Evolutionary conservation across 2,113 vertebrate genomes (phyloP).

Genomic region (Crocuta crocuta): DNA sequence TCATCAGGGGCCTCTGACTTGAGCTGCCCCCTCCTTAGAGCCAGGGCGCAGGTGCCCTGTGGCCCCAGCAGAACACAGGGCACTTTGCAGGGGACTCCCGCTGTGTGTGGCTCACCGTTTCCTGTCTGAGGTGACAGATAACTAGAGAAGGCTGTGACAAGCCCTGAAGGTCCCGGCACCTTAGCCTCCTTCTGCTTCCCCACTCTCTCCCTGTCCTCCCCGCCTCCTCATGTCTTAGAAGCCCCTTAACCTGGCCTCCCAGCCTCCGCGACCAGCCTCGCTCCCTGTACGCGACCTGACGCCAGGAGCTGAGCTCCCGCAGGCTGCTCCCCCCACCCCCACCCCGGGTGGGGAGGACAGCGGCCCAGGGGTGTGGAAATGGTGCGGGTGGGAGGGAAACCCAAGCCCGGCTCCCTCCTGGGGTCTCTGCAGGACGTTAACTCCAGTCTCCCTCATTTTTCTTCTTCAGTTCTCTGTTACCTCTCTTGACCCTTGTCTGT

Average conservation of each 20-base stretch:
- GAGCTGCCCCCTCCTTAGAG: neutral
- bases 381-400: neutral
- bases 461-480: neutral
- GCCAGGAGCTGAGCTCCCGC: neutral
- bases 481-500: neutral
- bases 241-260: neutral
- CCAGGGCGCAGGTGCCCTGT: fast-evolving
- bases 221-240: too few species aligned
- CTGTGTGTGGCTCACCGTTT: neutral
- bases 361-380: fast-evolving
- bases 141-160: too few species aligned
- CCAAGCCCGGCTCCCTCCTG: fast-evolving
- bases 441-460: too few species aligned
- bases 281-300: too few species aligned
- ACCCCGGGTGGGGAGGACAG: neutral
- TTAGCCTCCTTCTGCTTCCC: neutral
- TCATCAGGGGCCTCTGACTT: neutral
- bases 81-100: fast-evolving
- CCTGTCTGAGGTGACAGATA: neutral
- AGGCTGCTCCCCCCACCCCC: too few species aligned
- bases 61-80: fast-evolving
- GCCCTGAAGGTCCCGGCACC: neutral
- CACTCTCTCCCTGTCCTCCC: too few species aligned
- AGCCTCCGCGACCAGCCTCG: fast-evolving
- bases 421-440: neutral